Evolutionary conservation across 2,888 invertebrate genomes (phyloP).

Genomic region (Lasioglossum morio): DNA sequence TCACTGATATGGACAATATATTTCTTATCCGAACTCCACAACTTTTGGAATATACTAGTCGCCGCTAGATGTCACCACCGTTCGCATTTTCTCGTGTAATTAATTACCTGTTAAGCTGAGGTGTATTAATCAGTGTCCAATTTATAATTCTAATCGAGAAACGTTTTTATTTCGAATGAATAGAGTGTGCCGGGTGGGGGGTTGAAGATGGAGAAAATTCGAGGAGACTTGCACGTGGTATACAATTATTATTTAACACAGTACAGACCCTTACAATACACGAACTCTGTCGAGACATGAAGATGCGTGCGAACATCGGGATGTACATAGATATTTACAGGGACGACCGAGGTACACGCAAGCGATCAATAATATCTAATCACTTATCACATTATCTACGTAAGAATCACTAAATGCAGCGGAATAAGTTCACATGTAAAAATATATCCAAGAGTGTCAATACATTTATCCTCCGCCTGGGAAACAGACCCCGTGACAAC

Average conservation of each 20-base stretch:
- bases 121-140: not conserved
- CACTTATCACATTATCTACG: slow-evolving; percentile 44
- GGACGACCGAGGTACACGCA: slow-evolving; percentile 45
- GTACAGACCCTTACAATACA: slow-evolving; percentile 76
- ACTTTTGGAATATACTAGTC: not conserved
- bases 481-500: not conserved
- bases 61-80: not conserved
- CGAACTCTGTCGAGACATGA: slow-evolving; percentile 61
- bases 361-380: slow-evolving; percentile 30
- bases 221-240: slow-evolving; percentile 42
- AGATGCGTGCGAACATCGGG: slow-evolving; percentile 54
- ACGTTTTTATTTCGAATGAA: not conserved
- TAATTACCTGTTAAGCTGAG: not conserved
- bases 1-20: not conserved
- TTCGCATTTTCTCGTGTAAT: not conserved
- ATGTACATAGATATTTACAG: slow-evolving; percentile 67
- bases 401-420: slow-evolving; percentile 41
- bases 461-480: not conserved
- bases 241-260: slow-evolving; percentile 74
- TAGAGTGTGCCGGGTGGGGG: not conserved
- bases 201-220: not conserved
- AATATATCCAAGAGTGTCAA: slow-evolving; percentile 25
- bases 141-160: not conserved
- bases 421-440: slow-evolving; percentile 46
- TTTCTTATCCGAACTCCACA: not conserved